Evolutionary conservation across 2,797 vertebrate species (phyloP).

Genomic region (Parotocinclus haroldoi): DNA sequence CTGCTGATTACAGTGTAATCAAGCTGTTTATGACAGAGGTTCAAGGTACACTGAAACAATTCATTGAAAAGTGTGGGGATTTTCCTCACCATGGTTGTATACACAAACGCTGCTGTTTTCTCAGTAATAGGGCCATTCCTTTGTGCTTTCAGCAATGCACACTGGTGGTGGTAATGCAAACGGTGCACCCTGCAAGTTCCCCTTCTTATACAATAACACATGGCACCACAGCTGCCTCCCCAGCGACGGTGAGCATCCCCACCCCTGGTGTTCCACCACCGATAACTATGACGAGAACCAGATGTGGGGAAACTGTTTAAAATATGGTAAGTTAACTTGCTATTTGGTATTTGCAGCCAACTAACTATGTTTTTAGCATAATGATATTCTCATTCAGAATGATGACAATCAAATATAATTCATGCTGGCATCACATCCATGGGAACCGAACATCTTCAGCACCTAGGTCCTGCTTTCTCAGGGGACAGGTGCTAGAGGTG

Average conservation of each 20-base stretch:
- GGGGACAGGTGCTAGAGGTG: no score
- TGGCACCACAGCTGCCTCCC: constrained; percentile 87
- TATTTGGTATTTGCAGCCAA: background rate
- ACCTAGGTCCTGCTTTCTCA: no score
- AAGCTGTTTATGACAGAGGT: background rate
- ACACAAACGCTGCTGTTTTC: background rate
- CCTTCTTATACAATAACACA: constrained; percentile 76
- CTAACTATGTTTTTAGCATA: background rate
- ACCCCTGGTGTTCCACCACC: constrained; percentile 83
- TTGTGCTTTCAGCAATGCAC: constrained; percentile 76
- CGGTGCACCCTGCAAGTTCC: constrained; percentile 84
- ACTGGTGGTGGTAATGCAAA: constrained; percentile 82
- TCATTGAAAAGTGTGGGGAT: no score
- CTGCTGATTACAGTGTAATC: background rate
- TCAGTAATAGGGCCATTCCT: constrained; percentile 9
- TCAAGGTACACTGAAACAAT: background rate
- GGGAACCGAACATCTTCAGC: no score
- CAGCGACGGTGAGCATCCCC: constrained; percentile 33
- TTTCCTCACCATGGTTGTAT: background rate
- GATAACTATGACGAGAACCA: constrained; percentile 67
- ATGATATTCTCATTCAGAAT: no score
- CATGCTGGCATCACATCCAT: no score
- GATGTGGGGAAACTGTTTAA: constrained; percentile 83
- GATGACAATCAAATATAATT: no score
- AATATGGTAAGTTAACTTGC: constrained; percentile 69